Conservation (phyloP, 2,888 invertebrate species). For the Ectemnius continuus region DNA sequence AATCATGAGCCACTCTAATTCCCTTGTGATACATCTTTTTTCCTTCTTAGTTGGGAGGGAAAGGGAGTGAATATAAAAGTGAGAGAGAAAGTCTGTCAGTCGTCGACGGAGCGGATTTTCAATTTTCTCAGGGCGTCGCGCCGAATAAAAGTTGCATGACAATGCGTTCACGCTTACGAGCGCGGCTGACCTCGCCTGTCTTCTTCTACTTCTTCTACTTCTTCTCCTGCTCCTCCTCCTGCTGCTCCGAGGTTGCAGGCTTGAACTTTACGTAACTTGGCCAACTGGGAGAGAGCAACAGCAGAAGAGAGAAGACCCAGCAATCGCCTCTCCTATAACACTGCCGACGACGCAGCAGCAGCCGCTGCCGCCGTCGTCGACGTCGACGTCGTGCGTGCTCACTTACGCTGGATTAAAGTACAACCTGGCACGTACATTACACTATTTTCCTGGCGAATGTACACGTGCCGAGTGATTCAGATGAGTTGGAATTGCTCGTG, state of each 20-base stretch:
- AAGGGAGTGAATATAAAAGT: too few relatives aligned
- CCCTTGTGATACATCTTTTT: too few relatives aligned
- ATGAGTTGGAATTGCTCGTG: too few relatives aligned
- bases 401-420: slow-evolving; percentile 1
- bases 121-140: slow-evolving; percentile 40
- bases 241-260: too few relatives aligned
- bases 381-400: neutral
- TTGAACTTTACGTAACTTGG: slow-evolving; percentile 3
- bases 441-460: neutral
- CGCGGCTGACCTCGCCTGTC: neutral
- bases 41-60: too few relatives aligned
- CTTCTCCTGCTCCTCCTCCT: too few relatives aligned
- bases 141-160: slow-evolving; percentile 47
- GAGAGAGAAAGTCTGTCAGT: slow-evolving; percentile 4
- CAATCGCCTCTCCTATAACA: too few relatives aligned
- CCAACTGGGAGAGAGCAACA: neutral
- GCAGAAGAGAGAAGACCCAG: too few relatives aligned
- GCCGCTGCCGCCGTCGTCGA: too few relatives aligned
- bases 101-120: slow-evolving; percentile 56
- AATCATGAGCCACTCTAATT: too few relatives aligned
- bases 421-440: neutral
- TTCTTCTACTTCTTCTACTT: neutral
- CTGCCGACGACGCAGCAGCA: too few relatives aligned
- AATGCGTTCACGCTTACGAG: slow-evolving; percentile 8
- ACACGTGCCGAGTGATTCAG: neutral